Percentiles rank a stretch among this genome's conserved stretches.
phyloP scores from a whole-genome alignment of 2,113 vertebrate species.

The Eonycteris spelaea region DNA sequence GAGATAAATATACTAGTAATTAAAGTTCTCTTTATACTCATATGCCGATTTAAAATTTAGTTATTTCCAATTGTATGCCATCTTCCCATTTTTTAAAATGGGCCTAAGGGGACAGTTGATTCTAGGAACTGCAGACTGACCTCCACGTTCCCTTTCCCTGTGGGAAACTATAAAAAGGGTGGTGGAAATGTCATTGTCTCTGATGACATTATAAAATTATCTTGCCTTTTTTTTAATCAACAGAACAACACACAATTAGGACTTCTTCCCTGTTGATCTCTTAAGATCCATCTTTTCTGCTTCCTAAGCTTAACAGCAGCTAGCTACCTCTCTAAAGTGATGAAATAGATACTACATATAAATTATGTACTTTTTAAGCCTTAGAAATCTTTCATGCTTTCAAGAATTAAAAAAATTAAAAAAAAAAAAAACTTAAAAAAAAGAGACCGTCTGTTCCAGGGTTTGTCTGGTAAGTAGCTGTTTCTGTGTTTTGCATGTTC shows the following conservation, averaged over 20 bases:
- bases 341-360: neutral
- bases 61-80: neutral
- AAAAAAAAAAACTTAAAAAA: too few relatives aligned
- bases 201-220: neutral
- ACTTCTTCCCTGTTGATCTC: neutral
- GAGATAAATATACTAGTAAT: neutral
- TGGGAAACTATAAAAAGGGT: neutral
- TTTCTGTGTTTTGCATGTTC: neutral
- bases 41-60: constrained; percentile 2
- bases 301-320: neutral
- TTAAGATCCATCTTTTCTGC: neutral
- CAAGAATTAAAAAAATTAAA: neutral
- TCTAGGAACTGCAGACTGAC: neutral
- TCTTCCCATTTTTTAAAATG: neutral
- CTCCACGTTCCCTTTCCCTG: neutral
- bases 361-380: neutral
- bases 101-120: neutral
- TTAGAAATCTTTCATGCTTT: neutral
- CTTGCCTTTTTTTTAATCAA: neutral
- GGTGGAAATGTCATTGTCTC: neutral
- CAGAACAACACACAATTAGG: neutral
- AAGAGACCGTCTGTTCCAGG: neutral
- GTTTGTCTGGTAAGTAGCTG: neutral
- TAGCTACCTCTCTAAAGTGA: neutral
- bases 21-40: neutral